These are phyloP conservation scores for Leucosticte australis DNA, from an alignment of 2,113 vertebrate genomes.

Conservation along the genomic window DNA sequence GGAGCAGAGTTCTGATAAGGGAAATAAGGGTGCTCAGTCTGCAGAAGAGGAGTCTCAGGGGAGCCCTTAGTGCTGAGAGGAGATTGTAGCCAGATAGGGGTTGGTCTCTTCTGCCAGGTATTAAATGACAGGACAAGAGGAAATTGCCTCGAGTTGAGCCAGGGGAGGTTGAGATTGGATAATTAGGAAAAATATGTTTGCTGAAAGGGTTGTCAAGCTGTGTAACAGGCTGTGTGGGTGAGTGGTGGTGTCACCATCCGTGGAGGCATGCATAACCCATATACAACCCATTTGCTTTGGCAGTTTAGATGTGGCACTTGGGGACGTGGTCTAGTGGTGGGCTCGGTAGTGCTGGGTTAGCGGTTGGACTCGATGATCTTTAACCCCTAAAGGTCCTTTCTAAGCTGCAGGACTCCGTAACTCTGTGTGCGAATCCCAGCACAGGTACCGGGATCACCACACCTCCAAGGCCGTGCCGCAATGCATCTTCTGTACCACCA, in stretches of 20 bases:
- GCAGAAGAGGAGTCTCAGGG: neutral
- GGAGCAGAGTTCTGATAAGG: neutral
- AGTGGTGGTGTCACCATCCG: neutral
- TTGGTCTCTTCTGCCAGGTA: neutral
- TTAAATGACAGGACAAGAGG: neutral
- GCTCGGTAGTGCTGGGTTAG: too few relatives aligned
- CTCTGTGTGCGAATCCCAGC: neutral
- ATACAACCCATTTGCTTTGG: neutral
- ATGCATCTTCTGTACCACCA: neutral
- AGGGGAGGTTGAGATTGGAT: neutral
- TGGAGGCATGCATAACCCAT: neutral
- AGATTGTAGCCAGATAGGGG: too few relatives aligned
- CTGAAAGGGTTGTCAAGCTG: neutral
- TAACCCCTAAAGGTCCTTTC: too few relatives aligned
- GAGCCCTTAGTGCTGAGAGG: neutral
- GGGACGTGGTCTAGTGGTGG: neutral
- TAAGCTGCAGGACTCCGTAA: neutral
- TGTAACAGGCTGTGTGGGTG: neutral
- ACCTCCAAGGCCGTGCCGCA: accelerated
- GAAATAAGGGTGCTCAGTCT: neutral
- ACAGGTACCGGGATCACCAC: accelerated
- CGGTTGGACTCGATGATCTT: neutral
- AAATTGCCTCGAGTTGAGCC: neutral
- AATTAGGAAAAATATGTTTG: neutral
- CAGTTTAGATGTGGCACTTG: neutral